Evolutionary conservation across 2,888 invertebrate genomes (phyloP).

Genomic region (Epistrophe eligans): DNA sequence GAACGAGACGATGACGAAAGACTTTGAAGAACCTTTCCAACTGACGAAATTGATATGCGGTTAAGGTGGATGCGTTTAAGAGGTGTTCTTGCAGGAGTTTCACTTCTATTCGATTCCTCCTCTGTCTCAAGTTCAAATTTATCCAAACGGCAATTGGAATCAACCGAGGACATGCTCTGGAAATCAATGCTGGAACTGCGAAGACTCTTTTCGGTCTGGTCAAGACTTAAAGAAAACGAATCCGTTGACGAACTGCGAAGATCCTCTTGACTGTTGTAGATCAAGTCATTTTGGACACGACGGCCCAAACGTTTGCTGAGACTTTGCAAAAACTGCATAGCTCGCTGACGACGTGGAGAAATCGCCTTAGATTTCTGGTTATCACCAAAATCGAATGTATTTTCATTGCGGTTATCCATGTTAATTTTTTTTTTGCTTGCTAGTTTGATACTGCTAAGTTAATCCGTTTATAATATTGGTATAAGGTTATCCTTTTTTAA

Average conservation of each 20-base stretch:
- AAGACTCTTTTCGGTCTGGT: conserved; percentile 78
- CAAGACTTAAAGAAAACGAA: conserved; percentile 81
- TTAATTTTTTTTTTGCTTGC: conserved; percentile 4
- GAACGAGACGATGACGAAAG: conserved; percentile 86
- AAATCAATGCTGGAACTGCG: conserved; percentile 81
- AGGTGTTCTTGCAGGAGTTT: conserved; percentile 81
- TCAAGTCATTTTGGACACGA: conserved; percentile 76
- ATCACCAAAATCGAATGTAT: conserved; percentile 59
- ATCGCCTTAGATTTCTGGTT: conserved; percentile 62
- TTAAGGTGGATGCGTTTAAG: conserved; percentile 80
- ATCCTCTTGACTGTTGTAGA: conserved; percentile 84
- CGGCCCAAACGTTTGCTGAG: conserved; percentile 71
- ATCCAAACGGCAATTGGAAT: conserved; percentile 84
- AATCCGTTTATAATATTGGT: conserved; percentile 43
- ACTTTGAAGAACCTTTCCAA: conserved; percentile 89
- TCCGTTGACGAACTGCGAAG: conserved; percentile 84
- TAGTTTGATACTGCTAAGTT: conserved; percentile 29
- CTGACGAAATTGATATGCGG: conserved; percentile 85
- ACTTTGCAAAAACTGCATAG: conserved; percentile 73
- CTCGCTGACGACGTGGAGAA: conserved; percentile 73
- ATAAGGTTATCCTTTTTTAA: conserved; percentile 36
- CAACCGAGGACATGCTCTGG: conserved; percentile 86
- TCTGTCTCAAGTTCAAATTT: conserved; percentile 76
- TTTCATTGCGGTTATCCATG: conserved; percentile 72
- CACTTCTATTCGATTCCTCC: conserved; percentile 77